phyloP scores from a whole-genome alignment of 2,113 vertebrate species.

The Dicerorhinus sumatrensis region DNA sequence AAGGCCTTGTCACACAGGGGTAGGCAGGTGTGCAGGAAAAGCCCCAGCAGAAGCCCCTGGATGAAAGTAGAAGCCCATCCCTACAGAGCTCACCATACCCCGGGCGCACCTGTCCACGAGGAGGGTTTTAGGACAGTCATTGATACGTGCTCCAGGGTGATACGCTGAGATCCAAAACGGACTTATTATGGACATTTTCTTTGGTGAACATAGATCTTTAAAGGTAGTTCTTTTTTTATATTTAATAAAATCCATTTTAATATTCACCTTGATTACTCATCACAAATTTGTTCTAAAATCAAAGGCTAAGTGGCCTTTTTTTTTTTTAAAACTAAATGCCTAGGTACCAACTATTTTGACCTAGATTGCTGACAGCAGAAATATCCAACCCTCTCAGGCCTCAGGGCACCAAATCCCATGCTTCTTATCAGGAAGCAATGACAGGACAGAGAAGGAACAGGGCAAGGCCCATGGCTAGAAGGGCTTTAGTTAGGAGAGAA shows the following conservation, averaged over 20 bases:
- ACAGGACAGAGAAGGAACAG: neutral
- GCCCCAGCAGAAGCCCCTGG: neutral
- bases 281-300: neutral
- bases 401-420: neutral
- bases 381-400: neutral
- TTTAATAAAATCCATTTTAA: conserved; percentile 29
- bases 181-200: neutral
- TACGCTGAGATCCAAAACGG: neutral
- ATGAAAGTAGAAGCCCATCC: neutral
- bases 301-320: neutral
- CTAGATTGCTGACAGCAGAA: neutral
- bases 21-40: neutral
- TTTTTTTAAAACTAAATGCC: neutral
- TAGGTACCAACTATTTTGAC: neutral
- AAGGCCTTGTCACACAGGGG: neutral
- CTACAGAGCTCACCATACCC: neutral
- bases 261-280: neutral
- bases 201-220: conserved; percentile 16
- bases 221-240: neutral
- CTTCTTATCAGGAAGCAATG: neutral
- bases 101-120: neutral
- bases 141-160: neutral
- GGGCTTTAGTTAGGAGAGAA: neutral
- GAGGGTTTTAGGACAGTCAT: neutral
- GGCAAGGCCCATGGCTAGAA: neutral